These are phyloP conservation scores for Pachycephus smyrnensis DNA, from an alignment of 2,888 invertebrate genomes.

Conservation along the genomic window DNA sequence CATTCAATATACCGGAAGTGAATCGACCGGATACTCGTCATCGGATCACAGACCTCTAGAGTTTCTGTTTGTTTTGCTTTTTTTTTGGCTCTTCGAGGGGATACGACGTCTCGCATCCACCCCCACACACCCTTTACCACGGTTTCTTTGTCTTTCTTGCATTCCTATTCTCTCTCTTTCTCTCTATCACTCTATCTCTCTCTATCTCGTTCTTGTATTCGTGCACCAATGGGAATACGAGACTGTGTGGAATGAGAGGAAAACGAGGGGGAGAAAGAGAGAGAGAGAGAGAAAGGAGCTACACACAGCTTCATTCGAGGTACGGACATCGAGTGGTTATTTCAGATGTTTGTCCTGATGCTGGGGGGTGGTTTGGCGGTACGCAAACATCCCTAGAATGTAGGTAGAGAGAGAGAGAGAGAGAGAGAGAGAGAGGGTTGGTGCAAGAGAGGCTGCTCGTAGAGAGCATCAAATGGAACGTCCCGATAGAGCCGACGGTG, in stretches of 20 bases:
- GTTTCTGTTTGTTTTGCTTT: too few species aligned
- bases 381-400: constrained; percentile 29
- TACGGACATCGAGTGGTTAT: constrained; percentile 21
- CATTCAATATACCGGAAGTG: too few species aligned
- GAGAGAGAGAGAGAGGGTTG: constrained; percentile 1
- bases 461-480: too few species aligned
- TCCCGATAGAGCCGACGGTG: too few species aligned
- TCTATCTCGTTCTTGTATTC: neutral
- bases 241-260: too few species aligned
- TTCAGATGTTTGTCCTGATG: constrained; percentile 37
- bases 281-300: neutral
- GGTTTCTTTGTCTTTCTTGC: constrained; percentile 6
- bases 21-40: too few species aligned
- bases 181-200: constrained; percentile 14
- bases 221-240: too few species aligned
- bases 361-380: constrained; percentile 27
- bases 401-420: neutral
- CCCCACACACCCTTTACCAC: constrained; percentile 15
- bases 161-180: constrained; percentile 14
- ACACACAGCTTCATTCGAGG: too few species aligned
- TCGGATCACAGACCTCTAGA: too few species aligned
- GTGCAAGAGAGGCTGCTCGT: too few species aligned
- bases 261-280: neutral
- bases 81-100: constrained; percentile 1
- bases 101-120: constrained; percentile 18